These are phyloP conservation scores for Xenentodon cancila DNA, from an alignment of 2,797 vertebrate species.

Conservation along the genomic window DNA sequence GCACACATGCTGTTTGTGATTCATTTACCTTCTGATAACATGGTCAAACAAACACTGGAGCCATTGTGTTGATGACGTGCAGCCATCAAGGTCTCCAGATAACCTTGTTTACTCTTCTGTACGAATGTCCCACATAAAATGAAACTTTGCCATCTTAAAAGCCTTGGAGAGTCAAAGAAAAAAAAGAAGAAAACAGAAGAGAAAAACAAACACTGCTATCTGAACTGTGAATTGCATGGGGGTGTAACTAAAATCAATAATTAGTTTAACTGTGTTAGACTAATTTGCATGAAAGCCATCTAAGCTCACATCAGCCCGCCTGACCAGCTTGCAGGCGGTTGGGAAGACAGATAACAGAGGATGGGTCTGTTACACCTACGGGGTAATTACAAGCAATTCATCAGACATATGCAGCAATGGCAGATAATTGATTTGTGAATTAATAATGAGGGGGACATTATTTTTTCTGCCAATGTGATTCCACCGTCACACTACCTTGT, in stretches of 20 bases:
- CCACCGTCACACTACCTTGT: constrained; percentile 37
- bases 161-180: not conserved
- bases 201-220: constrained; percentile 35
- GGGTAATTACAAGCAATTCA: constrained; percentile 79
- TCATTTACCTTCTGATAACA: constrained; percentile 53
- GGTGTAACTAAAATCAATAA: constrained; percentile 72
- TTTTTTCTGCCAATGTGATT: constrained; percentile 44
- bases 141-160: constrained; percentile 3
- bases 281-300: constrained; percentile 71
- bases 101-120: constrained; percentile 58
- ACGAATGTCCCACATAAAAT: constrained; percentile 34
- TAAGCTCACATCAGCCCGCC: constrained; percentile 60
- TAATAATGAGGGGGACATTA: constrained; percentile 70
- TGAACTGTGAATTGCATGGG: constrained; percentile 49
- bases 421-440: constrained; percentile 79
- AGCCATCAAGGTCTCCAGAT: constrained; percentile 60
- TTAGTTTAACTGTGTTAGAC: constrained; percentile 75
- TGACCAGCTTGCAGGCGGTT: constrained; percentile 20
- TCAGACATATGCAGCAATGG: constrained; percentile 67
- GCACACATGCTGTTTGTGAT: constrained; percentile 39
- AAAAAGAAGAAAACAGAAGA: constrained; percentile 21
- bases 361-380: constrained; percentile 65
- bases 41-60: constrained; percentile 48
- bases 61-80: constrained; percentile 46
- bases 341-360: constrained; percentile 58